A percentile compares a stretch with the other conserved stretches of the same genome.
phyloP scores from a whole-genome alignment of 2,113 vertebrate genomes.

The Pelecanoides urinatrix region DNA sequence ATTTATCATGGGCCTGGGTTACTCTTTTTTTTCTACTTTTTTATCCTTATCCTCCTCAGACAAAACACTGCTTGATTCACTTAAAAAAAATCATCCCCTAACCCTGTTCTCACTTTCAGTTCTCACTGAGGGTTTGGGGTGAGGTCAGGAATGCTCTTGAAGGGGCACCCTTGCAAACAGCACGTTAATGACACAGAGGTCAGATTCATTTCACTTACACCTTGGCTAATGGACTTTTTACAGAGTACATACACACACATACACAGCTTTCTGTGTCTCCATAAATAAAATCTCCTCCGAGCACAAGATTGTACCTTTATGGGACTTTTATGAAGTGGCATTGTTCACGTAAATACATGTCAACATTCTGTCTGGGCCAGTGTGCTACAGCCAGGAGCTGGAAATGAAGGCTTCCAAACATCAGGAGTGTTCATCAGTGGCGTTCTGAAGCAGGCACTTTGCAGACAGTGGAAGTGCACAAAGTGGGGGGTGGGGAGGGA shows the following conservation, averaged over 20 bases:
- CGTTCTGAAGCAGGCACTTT: neutral
- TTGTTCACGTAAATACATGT: neutral
- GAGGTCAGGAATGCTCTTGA: slow-evolving; percentile 58
- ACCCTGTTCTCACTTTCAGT: slow-evolving; percentile 36
- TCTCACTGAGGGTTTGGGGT: slow-evolving; percentile 35
- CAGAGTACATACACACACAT: neutral
- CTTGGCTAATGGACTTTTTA: slow-evolving; percentile 75
- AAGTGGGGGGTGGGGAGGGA: neutral
- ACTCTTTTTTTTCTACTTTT: slow-evolving; percentile 12
- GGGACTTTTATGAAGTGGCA: slow-evolving; percentile 41
- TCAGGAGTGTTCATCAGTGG: neutral
- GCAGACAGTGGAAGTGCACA: neutral
- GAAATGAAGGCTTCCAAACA: neutral
- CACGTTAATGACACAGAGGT: slow-evolving; percentile 50
- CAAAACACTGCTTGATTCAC: slow-evolving; percentile 62
- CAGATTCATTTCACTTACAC: slow-evolving; percentile 68
- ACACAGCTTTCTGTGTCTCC: slow-evolving; percentile 40
- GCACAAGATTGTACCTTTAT: slow-evolving; percentile 2
- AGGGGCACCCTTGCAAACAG: slow-evolving; percentile 59
- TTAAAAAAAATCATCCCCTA: slow-evolving; percentile 1
- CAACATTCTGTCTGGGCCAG: neutral
- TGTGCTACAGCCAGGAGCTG: neutral
- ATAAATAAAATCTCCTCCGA: slow-evolving; percentile 26
- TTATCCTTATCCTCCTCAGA: slow-evolving; percentile 58
- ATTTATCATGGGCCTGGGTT: slow-evolving; percentile 50